Evolutionary conservation across 1,140 invertebrate species (phyloP).

Genomic region (Macrostomum lignano): DNA sequence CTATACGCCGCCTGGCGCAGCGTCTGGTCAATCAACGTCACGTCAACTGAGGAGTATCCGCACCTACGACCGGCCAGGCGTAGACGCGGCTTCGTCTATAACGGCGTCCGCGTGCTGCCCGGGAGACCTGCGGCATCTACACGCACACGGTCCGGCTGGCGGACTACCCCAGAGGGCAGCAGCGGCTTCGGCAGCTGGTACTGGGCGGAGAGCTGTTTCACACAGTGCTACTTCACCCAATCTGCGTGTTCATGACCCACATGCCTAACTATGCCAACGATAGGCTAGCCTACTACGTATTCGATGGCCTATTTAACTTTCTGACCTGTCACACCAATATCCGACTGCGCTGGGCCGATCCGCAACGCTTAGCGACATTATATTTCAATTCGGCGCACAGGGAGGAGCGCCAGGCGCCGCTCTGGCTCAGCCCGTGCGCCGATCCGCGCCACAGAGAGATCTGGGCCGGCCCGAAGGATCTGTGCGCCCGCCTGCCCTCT

Average conservation of each 20-base stretch:
- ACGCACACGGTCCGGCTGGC: conserved; percentile 81
- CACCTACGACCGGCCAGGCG: conserved; percentile 60
- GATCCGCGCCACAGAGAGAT: conserved; percentile 68
- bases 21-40: conserved; percentile 78
- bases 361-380: conserved; percentile 57
- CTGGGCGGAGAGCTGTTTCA: conserved; percentile 87
- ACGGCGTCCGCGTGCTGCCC: conserved; percentile 60
- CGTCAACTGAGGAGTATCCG: conserved; percentile 93
- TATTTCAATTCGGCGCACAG: conserved; percentile 79
- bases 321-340: conserved; percentile 87
- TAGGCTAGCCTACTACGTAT: conserved; percentile 72
- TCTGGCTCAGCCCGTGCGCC: conserved; percentile 93
- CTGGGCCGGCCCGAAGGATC: conserved; percentile 66
- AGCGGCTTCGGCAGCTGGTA: conserved; percentile 63
- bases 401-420: conserved; percentile 59
- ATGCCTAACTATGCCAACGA: conserved; percentile 97
- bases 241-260: conserved; percentile 97
- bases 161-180: conserved; percentile 64
- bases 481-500: conserved; percentile 66
- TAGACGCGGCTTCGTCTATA: conserved; percentile 65
- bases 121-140: conserved; percentile 90
- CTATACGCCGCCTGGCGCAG: conserved; percentile 81
- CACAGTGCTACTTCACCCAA: conserved; percentile 54
- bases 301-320: conserved; percentile 84
- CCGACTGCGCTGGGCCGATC: conserved; percentile 51